These are phyloP conservation scores for Callopanchax toddi DNA, from an alignment of 2,113 vertebrate genomes.

Conservation along the genomic window DNA sequence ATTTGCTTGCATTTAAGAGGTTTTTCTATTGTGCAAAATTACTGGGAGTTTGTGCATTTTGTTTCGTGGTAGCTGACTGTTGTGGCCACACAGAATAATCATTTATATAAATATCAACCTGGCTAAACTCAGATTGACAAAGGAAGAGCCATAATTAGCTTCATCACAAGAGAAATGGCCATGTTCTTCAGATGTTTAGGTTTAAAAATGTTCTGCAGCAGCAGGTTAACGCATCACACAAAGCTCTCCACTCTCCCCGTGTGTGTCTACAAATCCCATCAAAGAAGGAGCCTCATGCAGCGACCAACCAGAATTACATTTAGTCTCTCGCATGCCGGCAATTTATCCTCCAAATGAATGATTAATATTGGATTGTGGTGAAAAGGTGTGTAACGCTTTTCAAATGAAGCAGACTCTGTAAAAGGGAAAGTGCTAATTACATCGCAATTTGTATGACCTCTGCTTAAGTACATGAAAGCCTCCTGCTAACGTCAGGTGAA, in stretches of 20 bases:
- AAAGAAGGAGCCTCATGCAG: conserved; percentile 47
- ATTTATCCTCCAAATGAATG: conserved; percentile 59
- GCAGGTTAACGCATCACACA: conserved; percentile 42
- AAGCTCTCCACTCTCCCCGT: conserved; percentile 51
- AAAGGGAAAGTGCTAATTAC: conserved; percentile 72
- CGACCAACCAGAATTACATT: conserved; percentile 52
- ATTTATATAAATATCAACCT: neutral
- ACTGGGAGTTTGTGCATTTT: conserved; percentile 46
- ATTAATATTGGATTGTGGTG: conserved; percentile 68
- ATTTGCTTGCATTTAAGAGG: conserved; percentile 82
- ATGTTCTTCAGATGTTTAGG: too few species aligned
- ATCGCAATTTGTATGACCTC: conserved; percentile 73
- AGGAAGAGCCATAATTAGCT: neutral
- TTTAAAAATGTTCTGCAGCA: conserved; percentile 1
- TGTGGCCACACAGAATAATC: neutral
- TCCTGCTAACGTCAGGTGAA: conserved; percentile 76
- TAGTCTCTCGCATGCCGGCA: conserved; percentile 57
- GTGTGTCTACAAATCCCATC: conserved; percentile 45
- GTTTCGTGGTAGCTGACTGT: conserved; percentile 9
- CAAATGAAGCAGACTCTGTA: conserved; percentile 66
- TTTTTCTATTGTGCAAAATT: conserved; percentile 80
- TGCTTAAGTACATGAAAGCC: conserved; percentile 78
- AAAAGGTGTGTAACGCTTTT: conserved; percentile 73
- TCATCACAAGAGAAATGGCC: too few species aligned
- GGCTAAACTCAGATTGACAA: neutral